phyloP scores from a whole-genome alignment of 2,113 vertebrate species.

The Ailuropoda melanoleuca region DNA sequence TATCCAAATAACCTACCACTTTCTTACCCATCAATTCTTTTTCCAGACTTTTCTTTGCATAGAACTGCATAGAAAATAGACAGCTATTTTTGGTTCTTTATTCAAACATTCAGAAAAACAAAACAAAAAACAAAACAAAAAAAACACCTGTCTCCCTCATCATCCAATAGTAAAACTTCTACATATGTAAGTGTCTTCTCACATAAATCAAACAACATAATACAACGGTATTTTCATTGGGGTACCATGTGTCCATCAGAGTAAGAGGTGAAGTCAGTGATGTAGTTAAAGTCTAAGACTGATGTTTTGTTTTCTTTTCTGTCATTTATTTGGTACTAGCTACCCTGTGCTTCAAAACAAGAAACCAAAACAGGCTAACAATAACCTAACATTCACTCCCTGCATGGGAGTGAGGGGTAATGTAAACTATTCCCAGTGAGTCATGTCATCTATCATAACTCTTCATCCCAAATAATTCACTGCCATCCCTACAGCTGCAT shows the following conservation, averaged over 20 bases:
- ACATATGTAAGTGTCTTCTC: background rate
- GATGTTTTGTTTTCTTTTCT: background rate
- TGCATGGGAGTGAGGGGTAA: background rate
- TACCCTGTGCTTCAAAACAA: background rate
- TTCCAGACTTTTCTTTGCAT: background rate
- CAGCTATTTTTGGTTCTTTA: background rate
- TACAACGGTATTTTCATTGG: background rate
- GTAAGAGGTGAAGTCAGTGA: background rate
- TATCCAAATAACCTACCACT: background rate
- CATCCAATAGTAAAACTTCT: background rate
- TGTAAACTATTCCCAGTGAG: background rate
- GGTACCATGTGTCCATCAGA: background rate
- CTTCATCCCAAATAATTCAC: background rate
- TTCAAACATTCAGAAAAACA: background rate
- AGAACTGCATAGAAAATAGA: background rate
- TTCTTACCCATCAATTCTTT: background rate
- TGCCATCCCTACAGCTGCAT: background rate
- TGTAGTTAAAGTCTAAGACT: constrained; percentile 24
- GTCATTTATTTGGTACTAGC: background rate
- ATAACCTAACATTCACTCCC: background rate
- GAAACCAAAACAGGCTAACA: background rate
- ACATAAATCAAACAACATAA: background rate
- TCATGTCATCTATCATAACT: background rate
- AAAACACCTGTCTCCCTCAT: background rate
- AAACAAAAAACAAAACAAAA: background rate